phyloP scores from a whole-genome alignment of 2,888 invertebrate genomes.

The Physocephala rufipes region DNA sequence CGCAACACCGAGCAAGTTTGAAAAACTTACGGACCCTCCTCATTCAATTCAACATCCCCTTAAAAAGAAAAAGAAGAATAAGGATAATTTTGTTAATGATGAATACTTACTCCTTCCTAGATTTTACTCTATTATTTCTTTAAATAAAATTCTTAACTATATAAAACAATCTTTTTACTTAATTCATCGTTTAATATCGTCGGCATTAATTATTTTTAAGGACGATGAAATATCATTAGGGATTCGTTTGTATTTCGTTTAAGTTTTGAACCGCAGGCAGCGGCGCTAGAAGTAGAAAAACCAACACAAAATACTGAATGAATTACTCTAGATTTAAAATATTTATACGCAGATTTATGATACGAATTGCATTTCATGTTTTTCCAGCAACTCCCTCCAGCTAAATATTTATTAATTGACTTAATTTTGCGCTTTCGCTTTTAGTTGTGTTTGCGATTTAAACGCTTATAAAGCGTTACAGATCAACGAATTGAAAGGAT shows the following conservation, averaged over 20 bases:
- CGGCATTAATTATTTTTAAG: no score
- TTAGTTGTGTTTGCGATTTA: constrained; percentile 13
- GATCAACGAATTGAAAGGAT: neutral
- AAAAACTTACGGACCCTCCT: no score
- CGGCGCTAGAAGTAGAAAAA: neutral
- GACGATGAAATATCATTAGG: no score
- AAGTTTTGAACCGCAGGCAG: no score
- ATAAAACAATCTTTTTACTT: neutral
- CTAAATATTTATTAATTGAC: constrained; percentile 29
- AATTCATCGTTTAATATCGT: neutral
- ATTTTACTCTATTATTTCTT: no score
- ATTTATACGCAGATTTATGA: constrained; percentile 23
- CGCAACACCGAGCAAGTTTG: no score
- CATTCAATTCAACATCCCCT: no score
- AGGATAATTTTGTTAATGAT: no score
- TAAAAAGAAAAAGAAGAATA: no score
- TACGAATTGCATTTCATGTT: constrained; percentile 14
- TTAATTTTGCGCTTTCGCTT: constrained; percentile 16
- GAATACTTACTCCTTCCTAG: no score
- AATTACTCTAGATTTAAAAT: constrained; percentile 19
- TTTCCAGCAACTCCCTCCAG: constrained; percentile 13
- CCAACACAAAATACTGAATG: neutral
- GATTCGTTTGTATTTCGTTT: no score
- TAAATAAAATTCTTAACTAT: neutral
- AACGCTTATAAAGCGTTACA: neutral